Conservation (phyloP, 92 coral and sea anemone species). For the Palythoa heliodiscus region DNA sequence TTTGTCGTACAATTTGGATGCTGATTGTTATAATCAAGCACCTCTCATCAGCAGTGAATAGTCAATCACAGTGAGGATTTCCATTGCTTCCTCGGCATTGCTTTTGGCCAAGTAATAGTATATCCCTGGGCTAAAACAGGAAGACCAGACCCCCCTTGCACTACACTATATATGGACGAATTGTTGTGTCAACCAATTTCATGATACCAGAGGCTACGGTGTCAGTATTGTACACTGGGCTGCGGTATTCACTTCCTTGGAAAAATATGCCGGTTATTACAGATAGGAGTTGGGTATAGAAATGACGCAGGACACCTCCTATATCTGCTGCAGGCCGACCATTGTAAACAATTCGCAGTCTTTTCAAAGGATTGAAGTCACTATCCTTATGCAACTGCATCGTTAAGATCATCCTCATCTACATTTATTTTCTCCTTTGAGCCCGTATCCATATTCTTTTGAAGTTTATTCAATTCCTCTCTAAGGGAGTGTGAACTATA, state of each 20-base stretch:
- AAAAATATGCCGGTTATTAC: not conserved
- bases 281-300: slow-evolving; percentile 44
- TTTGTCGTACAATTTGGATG: slow-evolving; percentile 7
- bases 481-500: slow-evolving; percentile 49
- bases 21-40: slow-evolving; percentile 11
- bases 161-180: slow-evolving; percentile 67
- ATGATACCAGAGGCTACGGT: slow-evolving; percentile 66
- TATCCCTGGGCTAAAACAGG: slow-evolving; percentile 61
- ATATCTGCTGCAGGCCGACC: slow-evolving; percentile 58
- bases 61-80: slow-evolving; percentile 59
- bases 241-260: slow-evolving; percentile 3
- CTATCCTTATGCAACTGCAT: slow-evolving; percentile 43
- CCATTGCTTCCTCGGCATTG: slow-evolving; percentile 49
- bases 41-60: slow-evolving; percentile 59
- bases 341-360: too few relatives aligned
- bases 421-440: slow-evolving; percentile 32
- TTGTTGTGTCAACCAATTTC: slow-evolving; percentile 64
- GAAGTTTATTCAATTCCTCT: slow-evolving; percentile 56
- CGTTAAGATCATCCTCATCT: slow-evolving; percentile 44
- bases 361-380: slow-evolving; percentile 46
- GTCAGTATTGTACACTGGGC: slow-evolving; percentile 33
- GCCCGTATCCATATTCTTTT: slow-evolving; percentile 59
- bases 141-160: slow-evolving; percentile 66
- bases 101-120: slow-evolving; percentile 64
- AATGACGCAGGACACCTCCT: slow-evolving; percentile 51